A percentile compares a stretch with the other conserved stretches of the same genome.
Evolutionary conservation across 2,797 vertebrate species (phyloP).

Genomic region (Darevskia nairensis): DNA sequence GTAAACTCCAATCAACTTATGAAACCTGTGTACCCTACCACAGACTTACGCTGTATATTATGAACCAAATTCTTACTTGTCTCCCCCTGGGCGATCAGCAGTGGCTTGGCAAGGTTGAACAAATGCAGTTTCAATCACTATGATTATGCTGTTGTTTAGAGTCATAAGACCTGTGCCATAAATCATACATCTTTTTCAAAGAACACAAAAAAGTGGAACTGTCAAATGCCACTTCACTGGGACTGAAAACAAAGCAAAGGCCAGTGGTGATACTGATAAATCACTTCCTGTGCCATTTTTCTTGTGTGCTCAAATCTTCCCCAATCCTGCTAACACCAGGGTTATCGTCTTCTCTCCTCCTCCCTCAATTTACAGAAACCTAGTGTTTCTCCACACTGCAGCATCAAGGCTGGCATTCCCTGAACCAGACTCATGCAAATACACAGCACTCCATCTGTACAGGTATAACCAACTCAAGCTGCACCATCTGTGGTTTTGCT

Average conservation of each 20-base stretch:
- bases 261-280: neutral
- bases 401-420: neutral
- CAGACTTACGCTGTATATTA: neutral
- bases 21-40: neutral
- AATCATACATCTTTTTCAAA: neutral
- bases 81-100: neutral
- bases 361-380: too few species aligned
- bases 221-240: neutral
- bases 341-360: neutral
- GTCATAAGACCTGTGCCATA: neutral
- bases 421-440: neutral
- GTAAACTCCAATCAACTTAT: neutral
- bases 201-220: neutral
- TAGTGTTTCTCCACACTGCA: neutral
- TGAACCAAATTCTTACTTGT: neutral
- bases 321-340: neutral
- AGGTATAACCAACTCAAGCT: too few species aligned
- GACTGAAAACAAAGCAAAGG: neutral
- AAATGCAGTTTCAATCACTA: neutral
- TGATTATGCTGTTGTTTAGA: neutral
- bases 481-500: neutral
- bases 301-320: neutral
- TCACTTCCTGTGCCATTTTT: neutral
- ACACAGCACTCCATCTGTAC: neutral
- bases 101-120: neutral